Evolutionary conservation across 2,888 invertebrate species (phyloP), one percentile per base, ranked within the genome.

Genomic region (Oxystoma pomonae): DNA sequence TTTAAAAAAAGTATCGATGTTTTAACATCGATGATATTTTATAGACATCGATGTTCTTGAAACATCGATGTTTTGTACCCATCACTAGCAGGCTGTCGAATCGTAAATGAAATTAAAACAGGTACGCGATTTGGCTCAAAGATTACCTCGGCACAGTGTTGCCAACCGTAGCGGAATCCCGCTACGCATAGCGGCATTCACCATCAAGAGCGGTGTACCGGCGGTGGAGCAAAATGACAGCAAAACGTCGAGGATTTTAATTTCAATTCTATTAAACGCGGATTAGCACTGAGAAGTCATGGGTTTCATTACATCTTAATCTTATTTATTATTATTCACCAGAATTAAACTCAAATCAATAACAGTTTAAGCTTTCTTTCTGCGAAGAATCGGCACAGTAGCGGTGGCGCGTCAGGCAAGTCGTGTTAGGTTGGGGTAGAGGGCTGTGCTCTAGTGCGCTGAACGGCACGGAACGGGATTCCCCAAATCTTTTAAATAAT

Each of bases 161-260:
- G 50, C 50, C 50, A 50, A 50, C 50, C 50, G 50, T 50, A 50
- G 50, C 50, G 50, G 50, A 50, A n/a, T n/a, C n/a, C n/a, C n/a
- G n/a, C n/a, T n/a, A n/a, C n/a, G n/a, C n/a, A n/a, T n/a, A n/a
- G n/a, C n/a, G n/a, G n/a, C n/a, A 50, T 50, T 50, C n/a, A 50
- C 50, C 50, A n/a, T n/a, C 50, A 50, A 50, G 50, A 50, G 50
- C 50, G n/a, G 50, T 50, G 50, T 50, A 50, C 12, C 50, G 50
- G 50, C 50, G 50, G 50, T 12, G 50, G 50, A 50, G 50, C 50
- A 50, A 50, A 50, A 50, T 50, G 50, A 50, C 50, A 50, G 50
- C 50, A 50, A 50, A 50, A 50, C 50, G 50, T 50, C 9, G 50
- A 9, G 50, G 50, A 50, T 50, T 50, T 50, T 50, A 50, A n/a